Evolutionary conservation across 2,888 invertebrate species (phyloP).

Genomic region (Ernsta delagoae): DNA sequence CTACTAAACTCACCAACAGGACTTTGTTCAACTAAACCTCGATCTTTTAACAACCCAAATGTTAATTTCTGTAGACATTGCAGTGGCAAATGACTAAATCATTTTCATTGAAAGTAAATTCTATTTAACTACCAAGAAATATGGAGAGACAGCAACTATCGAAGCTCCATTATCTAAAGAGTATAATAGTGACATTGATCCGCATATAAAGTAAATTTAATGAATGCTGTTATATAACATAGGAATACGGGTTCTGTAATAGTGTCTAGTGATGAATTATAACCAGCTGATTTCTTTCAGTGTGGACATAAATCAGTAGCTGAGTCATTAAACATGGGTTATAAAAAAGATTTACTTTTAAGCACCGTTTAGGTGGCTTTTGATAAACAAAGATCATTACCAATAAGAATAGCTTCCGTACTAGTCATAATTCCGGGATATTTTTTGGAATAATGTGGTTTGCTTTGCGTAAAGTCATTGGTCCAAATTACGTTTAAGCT

Average conservation of each 20-base stretch:
- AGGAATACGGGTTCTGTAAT: constrained; percentile 9
- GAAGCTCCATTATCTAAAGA: too few species aligned
- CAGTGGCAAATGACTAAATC: too few species aligned
- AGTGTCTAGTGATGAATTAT: constrained; percentile 7
- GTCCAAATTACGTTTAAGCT: too few species aligned
- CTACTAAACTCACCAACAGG: too few species aligned
- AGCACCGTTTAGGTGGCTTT: constrained; percentile 22
- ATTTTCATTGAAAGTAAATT: too few species aligned
- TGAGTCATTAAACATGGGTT: constrained; percentile 36
- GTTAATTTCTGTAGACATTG: too few species aligned
- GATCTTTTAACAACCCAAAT: too few species aligned
- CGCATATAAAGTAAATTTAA: neutral
- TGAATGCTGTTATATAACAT: neutral
- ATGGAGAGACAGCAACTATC: too few species aligned
- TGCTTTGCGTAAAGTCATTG: too few species aligned
- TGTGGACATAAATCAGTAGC: constrained; percentile 37
- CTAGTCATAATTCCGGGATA: constrained; percentile 14
- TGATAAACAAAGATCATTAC: constrained; percentile 6
- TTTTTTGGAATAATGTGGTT: constrained; percentile 9
- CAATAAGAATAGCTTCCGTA: constrained; percentile 5
- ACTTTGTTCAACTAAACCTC: too few species aligned
- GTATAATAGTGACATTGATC: too few species aligned
- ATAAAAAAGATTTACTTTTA: constrained; percentile 34
- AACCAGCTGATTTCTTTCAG: constrained; percentile 29
- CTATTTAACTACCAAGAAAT: too few species aligned